phyloP scores from a whole-genome alignment of 2,888 invertebrate species.

The Epinotia brunnichana region DNA sequence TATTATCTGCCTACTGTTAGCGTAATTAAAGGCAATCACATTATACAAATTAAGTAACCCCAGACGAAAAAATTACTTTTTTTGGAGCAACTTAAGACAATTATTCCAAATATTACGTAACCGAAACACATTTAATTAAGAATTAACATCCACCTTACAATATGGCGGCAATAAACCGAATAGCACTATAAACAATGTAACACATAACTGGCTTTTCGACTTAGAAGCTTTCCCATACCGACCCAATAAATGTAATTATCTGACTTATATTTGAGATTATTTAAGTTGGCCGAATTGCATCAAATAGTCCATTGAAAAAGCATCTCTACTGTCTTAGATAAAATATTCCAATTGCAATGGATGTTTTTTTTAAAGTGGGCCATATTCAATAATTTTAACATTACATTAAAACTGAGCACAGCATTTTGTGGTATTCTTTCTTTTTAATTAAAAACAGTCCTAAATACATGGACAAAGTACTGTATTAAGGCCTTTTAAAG shows the following conservation, averaged over 20 bases:
- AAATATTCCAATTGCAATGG: too few species aligned
- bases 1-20: too few species aligned
- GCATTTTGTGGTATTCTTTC: slow-evolving; percentile 14
- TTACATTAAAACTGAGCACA: slow-evolving; percentile 26
- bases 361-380: too few species aligned
- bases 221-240: slow-evolving; percentile 20
- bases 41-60: too few species aligned
- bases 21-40: too few species aligned
- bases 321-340: too few species aligned
- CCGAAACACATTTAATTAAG: slow-evolving; percentile 32
- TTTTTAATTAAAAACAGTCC: background rate
- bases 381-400: too few species aligned
- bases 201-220: slow-evolving; percentile 19
- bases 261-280: background rate
- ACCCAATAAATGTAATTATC: slow-evolving; percentile 38
- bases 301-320: too few species aligned
- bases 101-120: slow-evolving; percentile 9
- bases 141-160: slow-evolving; percentile 32
- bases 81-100: background rate
- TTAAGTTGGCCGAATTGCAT: too few species aligned
- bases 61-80: too few species aligned
- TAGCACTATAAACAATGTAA: slow-evolving; percentile 35
- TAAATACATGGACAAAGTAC: background rate
- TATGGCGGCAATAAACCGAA: slow-evolving; percentile 25
- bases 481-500: background rate